Conservation (phyloP, 2,888 invertebrate species). For the Sialis lutaria region DNA sequence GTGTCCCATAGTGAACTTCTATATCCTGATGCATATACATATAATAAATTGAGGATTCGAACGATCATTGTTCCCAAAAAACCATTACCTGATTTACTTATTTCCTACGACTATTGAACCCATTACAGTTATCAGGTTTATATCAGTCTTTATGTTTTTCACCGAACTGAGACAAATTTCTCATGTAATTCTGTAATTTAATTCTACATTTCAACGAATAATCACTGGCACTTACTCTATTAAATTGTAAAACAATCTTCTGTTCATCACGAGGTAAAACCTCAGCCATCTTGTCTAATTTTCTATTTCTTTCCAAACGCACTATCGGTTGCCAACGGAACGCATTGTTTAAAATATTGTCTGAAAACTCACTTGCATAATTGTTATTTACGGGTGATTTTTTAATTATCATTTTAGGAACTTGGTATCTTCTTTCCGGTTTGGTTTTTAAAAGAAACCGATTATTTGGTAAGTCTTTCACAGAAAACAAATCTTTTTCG, state of each 20-base stretch:
- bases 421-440: no score
- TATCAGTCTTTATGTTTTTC: no score
- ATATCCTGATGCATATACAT: no score
- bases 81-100: no score
- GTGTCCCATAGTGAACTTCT: no score
- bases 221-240: not conserved
- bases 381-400: not conserved
- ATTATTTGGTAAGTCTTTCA: no score
- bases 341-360: constrained; percentile 1
- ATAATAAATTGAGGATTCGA: no score
- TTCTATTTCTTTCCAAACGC: not conserved
- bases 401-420: constrained; percentile 6
- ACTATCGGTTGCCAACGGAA: constrained; percentile 6
- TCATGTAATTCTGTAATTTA: constrained; percentile 2
- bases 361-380: not conserved
- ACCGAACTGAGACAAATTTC: not conserved
- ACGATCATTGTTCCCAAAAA: no score
- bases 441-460: no score
- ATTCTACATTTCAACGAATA: constrained; percentile 5
- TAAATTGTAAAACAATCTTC: constrained; percentile 2
- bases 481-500: no score
- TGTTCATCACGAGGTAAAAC: not conserved
- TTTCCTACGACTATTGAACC: no score
- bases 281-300: constrained; percentile 3
- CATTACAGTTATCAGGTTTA: no score